These are phyloP conservation scores for Neoscelio sp. DNA, from an alignment of 2,888 invertebrate species.

Conservation along the genomic window DNA sequence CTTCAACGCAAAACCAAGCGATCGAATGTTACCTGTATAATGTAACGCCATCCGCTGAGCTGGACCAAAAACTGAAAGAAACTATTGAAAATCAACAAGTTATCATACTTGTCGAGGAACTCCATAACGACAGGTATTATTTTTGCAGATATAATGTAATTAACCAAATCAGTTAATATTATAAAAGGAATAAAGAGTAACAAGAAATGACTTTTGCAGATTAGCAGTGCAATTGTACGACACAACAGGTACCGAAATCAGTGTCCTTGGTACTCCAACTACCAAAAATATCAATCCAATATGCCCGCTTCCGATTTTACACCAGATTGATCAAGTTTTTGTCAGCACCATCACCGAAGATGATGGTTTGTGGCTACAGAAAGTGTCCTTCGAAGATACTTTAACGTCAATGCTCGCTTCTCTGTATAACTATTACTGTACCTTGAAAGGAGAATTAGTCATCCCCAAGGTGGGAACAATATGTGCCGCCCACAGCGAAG, in stretches of 20 bases:
- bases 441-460: constrained; percentile 84
- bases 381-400: constrained; percentile 83
- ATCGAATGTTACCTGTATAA: constrained; percentile 77
- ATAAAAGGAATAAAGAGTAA: no score
- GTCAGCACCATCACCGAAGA: constrained; percentile 86
- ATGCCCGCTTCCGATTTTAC: constrained; percentile 87
- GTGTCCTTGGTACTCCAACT: constrained; percentile 64
- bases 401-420: constrained; percentile 83
- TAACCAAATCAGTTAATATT: no score
- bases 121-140: constrained; percentile 82
- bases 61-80: constrained; percentile 72
- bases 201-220: constrained; percentile 84
- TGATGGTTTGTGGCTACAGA: constrained; percentile 87
- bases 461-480: constrained; percentile 84
- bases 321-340: constrained; percentile 85
- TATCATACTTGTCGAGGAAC: constrained; percentile 83
- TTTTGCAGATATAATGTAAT: no score
- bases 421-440: constrained; percentile 86
- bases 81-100: constrained; percentile 75
- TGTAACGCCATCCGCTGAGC: constrained; percentile 58
- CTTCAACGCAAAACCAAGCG: constrained; percentile 81
- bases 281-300: constrained; percentile 83
- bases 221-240: constrained; percentile 88
- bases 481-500: constrained; percentile 87
- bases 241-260: constrained; percentile 72